Evolutionary conservation across 2,888 invertebrate genomes (phyloP), one percentile per base, ranked within the genome.

Genomic region (Drosophila meridiana): DNA sequence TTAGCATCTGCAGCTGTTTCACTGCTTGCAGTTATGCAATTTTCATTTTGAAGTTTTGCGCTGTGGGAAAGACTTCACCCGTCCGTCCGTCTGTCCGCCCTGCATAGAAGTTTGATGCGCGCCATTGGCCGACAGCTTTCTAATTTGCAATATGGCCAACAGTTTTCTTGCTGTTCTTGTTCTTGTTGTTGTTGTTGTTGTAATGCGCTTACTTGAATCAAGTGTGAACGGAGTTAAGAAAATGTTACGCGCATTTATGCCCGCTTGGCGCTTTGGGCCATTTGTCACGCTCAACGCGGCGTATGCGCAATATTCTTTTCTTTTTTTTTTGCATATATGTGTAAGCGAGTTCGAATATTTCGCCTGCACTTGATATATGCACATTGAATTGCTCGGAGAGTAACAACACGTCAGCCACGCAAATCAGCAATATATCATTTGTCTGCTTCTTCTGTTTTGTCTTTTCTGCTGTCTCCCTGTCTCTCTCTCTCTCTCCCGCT

Each of bases 361-460:
- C 7, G 9, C 53, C 42, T 80, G 69, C 79, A 71, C 70, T 83
- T 82, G 77, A 83, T 86, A 64, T 84, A 85, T 85, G 84, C 84
- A 85, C 82, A 87, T 87, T 72, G 80, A 80, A 85, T 78, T 78
- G 84, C 80, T 52, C 0, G 28, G 13, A 59, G 47, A 40, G 58
- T 52, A 58, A 40, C 70, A 63, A 52, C 70, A 63, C 63, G 57
- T 53, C 65, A 66, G 82, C 80, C 87, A 86, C 85, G 85, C 88
- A 87, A 86, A 86, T 87, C 85, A 69, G 76, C 88, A 50, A 87
- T 86, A 86, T 86, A 86, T 86, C 85, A 87, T 87, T 86, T 81
- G 78, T 78, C 82, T 78, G 62, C 76, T 56, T 55, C 55, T 71
- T 66, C 47, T 50, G 47, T 67, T 53, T 45, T 65, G 62, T 69